Conservation (phyloP, 2,888 invertebrate species). For the Cataglyphis livida region DNA sequence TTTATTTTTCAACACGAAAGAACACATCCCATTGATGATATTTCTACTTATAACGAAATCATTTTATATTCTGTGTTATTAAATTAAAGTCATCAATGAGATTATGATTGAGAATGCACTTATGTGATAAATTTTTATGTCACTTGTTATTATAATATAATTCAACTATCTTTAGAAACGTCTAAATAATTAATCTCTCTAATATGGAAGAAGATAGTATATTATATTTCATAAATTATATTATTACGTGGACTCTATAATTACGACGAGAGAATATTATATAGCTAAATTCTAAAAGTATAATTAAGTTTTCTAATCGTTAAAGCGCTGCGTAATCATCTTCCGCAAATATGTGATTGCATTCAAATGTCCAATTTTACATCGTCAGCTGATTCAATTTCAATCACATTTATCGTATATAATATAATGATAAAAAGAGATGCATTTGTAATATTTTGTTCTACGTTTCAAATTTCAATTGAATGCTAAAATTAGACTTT, state of each 20-base stretch:
- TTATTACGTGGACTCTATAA: background rate
- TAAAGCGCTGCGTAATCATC: slow-evolving; percentile 8
- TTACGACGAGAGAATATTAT: background rate
- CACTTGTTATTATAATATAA: background rate
- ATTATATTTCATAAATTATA: background rate
- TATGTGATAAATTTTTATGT: background rate
- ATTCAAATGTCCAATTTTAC: background rate
- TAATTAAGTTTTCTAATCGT: background rate
- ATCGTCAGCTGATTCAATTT: background rate
- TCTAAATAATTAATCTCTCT: background rate
- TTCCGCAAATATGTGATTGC: background rate
- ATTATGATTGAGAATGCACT: background rate
- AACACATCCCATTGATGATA: background rate
- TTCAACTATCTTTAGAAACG: background rate
- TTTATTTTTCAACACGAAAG: background rate
- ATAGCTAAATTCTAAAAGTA: background rate
- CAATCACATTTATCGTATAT: background rate
- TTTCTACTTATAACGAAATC: background rate
- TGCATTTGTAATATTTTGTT: background rate
- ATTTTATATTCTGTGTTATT: background rate
- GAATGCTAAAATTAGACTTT: background rate
- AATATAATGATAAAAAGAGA: slow-evolving; percentile 4
- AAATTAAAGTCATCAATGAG: background rate
- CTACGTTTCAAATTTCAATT: slow-evolving; percentile 1
- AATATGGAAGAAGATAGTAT: background rate